Evolutionary conservation across 2,797 vertebrate genomes (phyloP).

Genomic region (Mergus octosetaceus): DNA sequence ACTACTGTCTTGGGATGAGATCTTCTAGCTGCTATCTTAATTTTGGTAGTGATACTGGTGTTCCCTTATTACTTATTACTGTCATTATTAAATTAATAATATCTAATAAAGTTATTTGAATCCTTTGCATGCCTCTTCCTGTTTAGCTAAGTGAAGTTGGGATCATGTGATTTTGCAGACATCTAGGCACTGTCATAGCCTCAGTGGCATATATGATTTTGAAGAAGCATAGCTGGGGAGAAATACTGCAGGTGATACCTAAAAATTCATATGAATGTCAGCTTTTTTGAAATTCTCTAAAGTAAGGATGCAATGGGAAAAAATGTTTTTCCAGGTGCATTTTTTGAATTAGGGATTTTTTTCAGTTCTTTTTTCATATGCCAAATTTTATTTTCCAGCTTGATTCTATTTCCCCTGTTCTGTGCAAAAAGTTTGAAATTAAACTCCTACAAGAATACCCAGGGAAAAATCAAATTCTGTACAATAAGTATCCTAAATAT

Average conservation of each 20-base stretch:
- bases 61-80: background rate
- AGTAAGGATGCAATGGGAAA: background rate
- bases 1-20: background rate
- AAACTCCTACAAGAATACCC: background rate
- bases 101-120: background rate
- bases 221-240: background rate
- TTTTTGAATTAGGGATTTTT: background rate
- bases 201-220: background rate
- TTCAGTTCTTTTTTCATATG: background rate
- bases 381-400: background rate
- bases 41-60: background rate
- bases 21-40: background rate
- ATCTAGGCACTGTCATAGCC: background rate
- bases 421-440: background rate
- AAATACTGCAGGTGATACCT: background rate
- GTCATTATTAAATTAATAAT: background rate
- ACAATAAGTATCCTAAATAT: background rate
- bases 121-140: background rate
- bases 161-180: background rate
- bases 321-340: background rate
- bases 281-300: background rate
- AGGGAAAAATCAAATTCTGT: background rate
- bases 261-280: background rate
- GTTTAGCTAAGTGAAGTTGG: background rate
- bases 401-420: background rate